phyloP scores from a whole-genome alignment of 2,113 vertebrate genomes.

The Heterotilapia buettikoferi region DNA sequence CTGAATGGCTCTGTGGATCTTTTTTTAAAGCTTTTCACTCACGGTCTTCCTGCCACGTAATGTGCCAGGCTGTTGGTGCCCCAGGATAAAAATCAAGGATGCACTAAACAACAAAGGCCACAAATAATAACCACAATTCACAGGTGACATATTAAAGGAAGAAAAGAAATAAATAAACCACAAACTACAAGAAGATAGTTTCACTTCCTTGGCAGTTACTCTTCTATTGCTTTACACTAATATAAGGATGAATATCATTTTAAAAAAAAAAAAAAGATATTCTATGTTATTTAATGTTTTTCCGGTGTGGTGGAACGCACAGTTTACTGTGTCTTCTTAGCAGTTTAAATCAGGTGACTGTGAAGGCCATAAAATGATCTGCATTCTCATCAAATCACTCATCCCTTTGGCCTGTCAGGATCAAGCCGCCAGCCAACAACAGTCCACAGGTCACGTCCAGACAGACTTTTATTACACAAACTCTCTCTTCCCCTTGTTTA shows the following conservation, averaged over 20 bases:
- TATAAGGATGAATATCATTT: not conserved
- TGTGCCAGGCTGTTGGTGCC: not conserved
- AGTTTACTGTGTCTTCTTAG: not conserved
- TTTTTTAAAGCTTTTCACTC: not conserved
- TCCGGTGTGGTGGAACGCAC: not conserved
- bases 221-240: not conserved
- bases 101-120: not conserved
- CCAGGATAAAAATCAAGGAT: not conserved
- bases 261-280: not conserved
- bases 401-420: not conserved
- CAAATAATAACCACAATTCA: not conserved
- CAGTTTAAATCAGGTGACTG: not conserved
- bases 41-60: not conserved
- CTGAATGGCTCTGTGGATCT: not conserved
- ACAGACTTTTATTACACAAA: not conserved
- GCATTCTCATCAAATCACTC: not conserved
- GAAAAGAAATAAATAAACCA: not conserved
- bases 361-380: not conserved
- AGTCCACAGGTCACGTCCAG: not conserved
- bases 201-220: not conserved
- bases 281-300: not conserved
- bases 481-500: not conserved
- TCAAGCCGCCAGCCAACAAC: not conserved
- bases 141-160: not conserved
- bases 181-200: not conserved